Evolutionary conservation across 2,888 invertebrate species (phyloP).

Genomic region (Cristatella mucedo): DNA sequence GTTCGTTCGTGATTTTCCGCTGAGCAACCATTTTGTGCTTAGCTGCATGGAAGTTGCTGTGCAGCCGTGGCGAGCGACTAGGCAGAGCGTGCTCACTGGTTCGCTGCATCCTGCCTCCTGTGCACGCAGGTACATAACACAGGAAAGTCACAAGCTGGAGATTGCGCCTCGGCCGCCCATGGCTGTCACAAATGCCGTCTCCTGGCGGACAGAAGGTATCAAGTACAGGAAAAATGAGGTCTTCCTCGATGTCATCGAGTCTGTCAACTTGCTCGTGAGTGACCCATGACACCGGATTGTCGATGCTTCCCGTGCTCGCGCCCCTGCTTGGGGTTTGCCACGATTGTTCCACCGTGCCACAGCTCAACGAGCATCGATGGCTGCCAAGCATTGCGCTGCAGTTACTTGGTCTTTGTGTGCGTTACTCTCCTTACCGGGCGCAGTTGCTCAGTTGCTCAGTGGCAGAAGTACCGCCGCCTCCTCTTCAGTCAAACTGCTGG

Average conservation of each 20-base stretch:
- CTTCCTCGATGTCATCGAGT: slow-evolving; percentile 94
- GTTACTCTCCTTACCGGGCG: neutral
- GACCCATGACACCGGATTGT: no score
- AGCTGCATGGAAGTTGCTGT: no score
- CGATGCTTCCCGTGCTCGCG: no score
- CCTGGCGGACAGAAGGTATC: slow-evolving; percentile 94
- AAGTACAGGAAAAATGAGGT: slow-evolving; percentile 98
- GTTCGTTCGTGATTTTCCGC: no score
- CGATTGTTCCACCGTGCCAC: neutral
- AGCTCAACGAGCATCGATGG: no score
- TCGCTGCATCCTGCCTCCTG: no score
- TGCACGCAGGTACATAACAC: slow-evolving; percentile 62
- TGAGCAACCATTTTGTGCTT: no score
- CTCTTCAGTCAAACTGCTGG: no score
- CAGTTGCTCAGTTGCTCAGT: no score
- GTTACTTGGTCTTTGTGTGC: neutral
- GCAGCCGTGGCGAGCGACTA: no score
- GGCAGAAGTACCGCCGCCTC: no score
- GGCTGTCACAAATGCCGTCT: slow-evolving; percentile 98
- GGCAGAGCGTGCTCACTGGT: no score
- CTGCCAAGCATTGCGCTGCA: neutral
- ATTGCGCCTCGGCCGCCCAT: slow-evolving; percentile 87
- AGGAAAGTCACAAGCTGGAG: slow-evolving; percentile 92
- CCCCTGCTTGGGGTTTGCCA: neutral
- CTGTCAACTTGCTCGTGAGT: slow-evolving; percentile 68